A percentile compares a stretch with the other conserved stretches of the same genome.
Evolutionary conservation across 2,888 invertebrate genomes (phyloP).

Genomic region (Eupithecia subumbrata): DNA sequence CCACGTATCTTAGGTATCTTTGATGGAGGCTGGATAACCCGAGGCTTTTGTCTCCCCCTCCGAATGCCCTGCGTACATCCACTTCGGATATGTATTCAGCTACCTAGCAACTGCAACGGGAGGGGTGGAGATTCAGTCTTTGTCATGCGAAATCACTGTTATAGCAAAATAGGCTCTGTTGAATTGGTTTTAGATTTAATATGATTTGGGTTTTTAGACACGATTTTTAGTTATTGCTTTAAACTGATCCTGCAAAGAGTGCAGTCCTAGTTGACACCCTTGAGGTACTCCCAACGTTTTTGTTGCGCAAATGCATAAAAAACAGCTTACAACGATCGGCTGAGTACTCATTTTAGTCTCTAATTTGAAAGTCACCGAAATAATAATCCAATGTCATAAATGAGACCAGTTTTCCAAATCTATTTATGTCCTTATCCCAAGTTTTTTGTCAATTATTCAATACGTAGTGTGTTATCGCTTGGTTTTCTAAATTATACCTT

Average conservation of each 20-base stretch:
- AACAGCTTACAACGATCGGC: too few species aligned
- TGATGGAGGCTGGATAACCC: slow-evolving; percentile 26
- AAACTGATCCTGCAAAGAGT: neutral
- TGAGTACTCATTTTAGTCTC: too few species aligned
- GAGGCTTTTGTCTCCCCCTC: slow-evolving; percentile 35
- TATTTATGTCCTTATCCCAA: neutral
- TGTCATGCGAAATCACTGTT: slow-evolving; percentile 13
- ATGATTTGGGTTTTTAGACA: neutral
- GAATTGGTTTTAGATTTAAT: slow-evolving; percentile 1
- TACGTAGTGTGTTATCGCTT: neutral
- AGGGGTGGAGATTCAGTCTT: slow-evolving; percentile 4
- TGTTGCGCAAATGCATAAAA: too few species aligned
- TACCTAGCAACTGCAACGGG: slow-evolving; percentile 14
- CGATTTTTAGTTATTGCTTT: neutral
- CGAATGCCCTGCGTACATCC: slow-evolving; percentile 27
- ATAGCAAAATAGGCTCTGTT: slow-evolving; percentile 9
- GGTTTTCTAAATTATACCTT: neutral
- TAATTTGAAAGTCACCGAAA: neutral
- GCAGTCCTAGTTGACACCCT: too few species aligned
- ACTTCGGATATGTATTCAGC: slow-evolving; percentile 21
- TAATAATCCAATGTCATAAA: neutral
- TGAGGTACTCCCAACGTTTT: too few species aligned
- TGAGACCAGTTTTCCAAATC: neutral
- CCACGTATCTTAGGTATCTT: slow-evolving; percentile 33
- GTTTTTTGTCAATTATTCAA: neutral